Evolutionary conservation across 37 sponge, comb jelly and placozoan genomes (phyloP).

Genomic region (Axinella damicornis): DNA sequence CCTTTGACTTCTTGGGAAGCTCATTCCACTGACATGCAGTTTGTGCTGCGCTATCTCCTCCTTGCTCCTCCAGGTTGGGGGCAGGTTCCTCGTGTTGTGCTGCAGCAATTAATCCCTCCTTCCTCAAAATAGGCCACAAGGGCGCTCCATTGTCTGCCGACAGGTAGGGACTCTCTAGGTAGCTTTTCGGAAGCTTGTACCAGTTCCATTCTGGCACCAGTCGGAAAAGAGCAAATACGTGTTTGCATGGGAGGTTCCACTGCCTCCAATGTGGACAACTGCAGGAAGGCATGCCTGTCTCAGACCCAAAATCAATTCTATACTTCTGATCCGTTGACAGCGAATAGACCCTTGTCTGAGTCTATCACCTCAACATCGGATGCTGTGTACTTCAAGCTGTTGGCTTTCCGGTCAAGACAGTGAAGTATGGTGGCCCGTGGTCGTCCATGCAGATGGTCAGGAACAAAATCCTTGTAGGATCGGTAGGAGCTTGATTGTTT

Average conservation of each 20-base stretch:
- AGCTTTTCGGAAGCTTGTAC: constrained; percentile 5
- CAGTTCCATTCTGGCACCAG: constrained; percentile 11
- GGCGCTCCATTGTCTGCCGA: no score
- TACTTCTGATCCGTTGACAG: not conserved
- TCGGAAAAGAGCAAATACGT: constrained; percentile 34
- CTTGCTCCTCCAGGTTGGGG: no score
- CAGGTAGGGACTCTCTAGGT: not conserved
- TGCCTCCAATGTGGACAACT: constrained; percentile 23
- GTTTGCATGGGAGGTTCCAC: constrained; percentile 33
- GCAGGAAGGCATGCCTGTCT: constrained; percentile 9
- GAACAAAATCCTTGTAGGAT: constrained; percentile 13
- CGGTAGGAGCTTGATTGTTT: not conserved
- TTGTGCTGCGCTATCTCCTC: no score
- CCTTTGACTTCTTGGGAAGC: no score
- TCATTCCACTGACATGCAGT: no score
- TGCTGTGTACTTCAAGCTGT: not conserved
- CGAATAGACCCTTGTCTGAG: constrained; percentile 2
- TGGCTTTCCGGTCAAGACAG: constrained; percentile 17
- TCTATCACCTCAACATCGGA: not conserved
- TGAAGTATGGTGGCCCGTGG: constrained; percentile 14
- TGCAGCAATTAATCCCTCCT: no score
- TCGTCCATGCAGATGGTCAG: constrained; percentile 13
- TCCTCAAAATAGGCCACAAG: no score
- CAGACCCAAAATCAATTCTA: constrained; percentile 1
- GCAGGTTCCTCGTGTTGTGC: no score